A percentile compares a stretch with the other conserved stretches of the same genome.
Conservation (phyloP, 1,140 invertebrate species). For the Ectropis grisescens region DNA sequence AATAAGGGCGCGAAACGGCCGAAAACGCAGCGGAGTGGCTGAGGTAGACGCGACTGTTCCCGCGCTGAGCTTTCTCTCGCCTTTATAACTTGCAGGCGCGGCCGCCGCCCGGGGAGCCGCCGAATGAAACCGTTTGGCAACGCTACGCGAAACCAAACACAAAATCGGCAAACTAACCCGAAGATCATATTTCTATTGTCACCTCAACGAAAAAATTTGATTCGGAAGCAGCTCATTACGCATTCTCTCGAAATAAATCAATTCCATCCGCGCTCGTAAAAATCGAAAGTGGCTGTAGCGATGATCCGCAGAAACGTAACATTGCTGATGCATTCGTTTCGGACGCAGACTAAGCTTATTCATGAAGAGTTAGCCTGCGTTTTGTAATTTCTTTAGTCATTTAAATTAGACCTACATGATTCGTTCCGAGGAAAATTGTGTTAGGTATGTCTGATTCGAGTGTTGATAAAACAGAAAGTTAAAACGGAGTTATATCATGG, state of each 20-base stretch:
- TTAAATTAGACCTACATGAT: too few relatives aligned
- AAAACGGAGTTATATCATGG: too few relatives aligned
- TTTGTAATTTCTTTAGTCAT: too few relatives aligned
- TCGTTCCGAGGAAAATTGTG: too few relatives aligned
- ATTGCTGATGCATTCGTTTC: too few relatives aligned
- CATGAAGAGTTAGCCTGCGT: too few relatives aligned
- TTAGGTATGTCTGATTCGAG: too few relatives aligned
- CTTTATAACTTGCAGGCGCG: slow-evolving; percentile 51
- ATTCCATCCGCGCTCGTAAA: neutral
- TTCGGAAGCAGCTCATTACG: slow-evolving; percentile 7
- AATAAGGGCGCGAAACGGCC: slow-evolving; percentile 32
- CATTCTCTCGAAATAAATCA: slow-evolving; percentile 1
- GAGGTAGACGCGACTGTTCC: slow-evolving; percentile 36
- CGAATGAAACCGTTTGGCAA: slow-evolving; percentile 58
- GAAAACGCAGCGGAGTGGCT: slow-evolving; percentile 14
- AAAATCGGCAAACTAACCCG: slow-evolving; percentile 45
- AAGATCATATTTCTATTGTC: neutral
- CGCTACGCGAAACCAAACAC: slow-evolving; percentile 46
- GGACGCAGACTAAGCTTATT: too few relatives aligned
- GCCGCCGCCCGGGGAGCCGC: slow-evolving; percentile 28
- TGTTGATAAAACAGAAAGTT: too few relatives aligned
- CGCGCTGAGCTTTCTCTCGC: slow-evolving; percentile 51
- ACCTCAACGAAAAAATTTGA: slow-evolving; percentile 11
- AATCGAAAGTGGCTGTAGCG: too few relatives aligned
- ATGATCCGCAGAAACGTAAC: too few relatives aligned